Evolutionary conservation across 2,113 vertebrate species (phyloP), one percentile per base, ranked within the genome.

Genomic region (Dicerorhinus sumatrensis): DNA sequence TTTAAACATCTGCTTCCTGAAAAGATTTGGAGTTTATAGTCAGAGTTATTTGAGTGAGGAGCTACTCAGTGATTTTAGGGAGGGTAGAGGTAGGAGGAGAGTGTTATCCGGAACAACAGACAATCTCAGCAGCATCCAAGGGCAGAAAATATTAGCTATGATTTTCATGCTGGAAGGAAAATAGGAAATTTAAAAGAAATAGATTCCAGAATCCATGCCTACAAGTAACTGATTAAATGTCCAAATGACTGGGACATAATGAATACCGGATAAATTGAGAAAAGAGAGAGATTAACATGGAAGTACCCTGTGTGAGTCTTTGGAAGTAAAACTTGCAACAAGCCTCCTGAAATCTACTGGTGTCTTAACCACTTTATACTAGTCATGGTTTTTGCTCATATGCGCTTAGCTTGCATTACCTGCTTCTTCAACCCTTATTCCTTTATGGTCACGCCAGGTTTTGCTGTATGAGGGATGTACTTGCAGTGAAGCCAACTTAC

Each of bases 1-100:
- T 89, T 95, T 97, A 89, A 65, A 77, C 16, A 27, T 77, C 73
- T 51, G 25, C 54, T 95, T 94, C 46, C 67, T 60, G 67, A 89
- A 81, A 86, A 91, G 25, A 84, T 33, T 39, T 81, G 65, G 33
- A 48, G 23, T 60, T 72, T 88, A 51, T 31, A 56, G 10, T 51
- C 69, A 46, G 42, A 54, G 36, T 79, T 83, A 46, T 56, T 73
- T 65, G 39, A 76, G 25, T 87, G 79, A 67, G 51, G 21, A 76
- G 67, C 46, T 63, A 27, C 18, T 91, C 84, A 25, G 5, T 92
- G 42, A 29, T 73, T 93, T 89, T 63, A 83, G 75, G 75, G 36
- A 65, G 3, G 82, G 23, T 39, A 17, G 9, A 46, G 31, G 20
- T 63, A 70, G 60, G 25, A 90, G 27, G 21, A 70, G 12, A 29